These are phyloP conservation scores for Salvelinus alpinus DNA, from an alignment of 2,113 vertebrate genomes.

Conservation along the genomic window DNA sequence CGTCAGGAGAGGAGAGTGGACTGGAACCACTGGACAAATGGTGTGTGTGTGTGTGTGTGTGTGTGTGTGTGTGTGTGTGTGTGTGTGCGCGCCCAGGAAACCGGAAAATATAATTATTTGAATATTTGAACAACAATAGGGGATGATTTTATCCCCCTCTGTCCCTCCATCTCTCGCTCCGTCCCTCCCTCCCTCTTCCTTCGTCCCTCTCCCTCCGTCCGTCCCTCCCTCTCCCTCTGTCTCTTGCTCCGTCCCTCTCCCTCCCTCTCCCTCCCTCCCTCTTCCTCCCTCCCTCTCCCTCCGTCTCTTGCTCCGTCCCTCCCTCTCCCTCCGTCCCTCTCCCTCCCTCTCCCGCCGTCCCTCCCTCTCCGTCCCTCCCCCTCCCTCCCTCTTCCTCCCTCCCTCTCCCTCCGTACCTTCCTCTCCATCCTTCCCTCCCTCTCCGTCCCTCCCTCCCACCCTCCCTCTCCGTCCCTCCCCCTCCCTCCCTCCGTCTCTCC, in stretches of 20 bases:
- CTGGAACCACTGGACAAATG: conserved; percentile 82
- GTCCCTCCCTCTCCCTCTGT: not conserved
- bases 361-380: not conserved
- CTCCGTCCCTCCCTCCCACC: no score
- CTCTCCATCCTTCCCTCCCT: no score
- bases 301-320: no score
- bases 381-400: no score
- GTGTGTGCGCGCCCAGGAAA: not conserved
- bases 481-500: no score
- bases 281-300: conserved; percentile 1
- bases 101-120: not conserved
- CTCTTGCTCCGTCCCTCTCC: not conserved
- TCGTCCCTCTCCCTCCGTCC: not conserved
- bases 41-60: conserved; percentile 63
- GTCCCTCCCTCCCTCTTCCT: no score
- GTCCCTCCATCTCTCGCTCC: no score
- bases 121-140: not conserved
- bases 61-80: no score
- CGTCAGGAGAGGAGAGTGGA: conserved; percentile 94
- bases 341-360: not conserved
- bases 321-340: not conserved
- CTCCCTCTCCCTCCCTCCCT: not conserved
- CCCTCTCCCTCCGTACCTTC: no score
- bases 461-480: no score
- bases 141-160: not conserved